phyloP scores from a whole-genome alignment of 2,888 invertebrate species.

The Hydrotaea diabolus region DNA sequence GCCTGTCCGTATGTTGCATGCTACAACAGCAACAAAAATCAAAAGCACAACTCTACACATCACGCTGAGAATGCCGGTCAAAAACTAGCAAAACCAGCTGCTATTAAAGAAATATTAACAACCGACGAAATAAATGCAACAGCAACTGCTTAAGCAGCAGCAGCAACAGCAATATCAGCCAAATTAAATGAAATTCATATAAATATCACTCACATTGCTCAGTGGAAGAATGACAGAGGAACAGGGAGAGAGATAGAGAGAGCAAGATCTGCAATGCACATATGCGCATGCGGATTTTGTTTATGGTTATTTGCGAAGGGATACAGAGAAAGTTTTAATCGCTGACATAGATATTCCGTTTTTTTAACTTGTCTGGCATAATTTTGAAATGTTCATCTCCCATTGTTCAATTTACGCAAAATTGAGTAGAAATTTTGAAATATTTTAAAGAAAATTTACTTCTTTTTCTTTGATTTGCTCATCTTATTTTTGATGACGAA shows the following conservation, averaged over 20 bases:
- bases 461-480: no score
- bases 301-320: not conserved
- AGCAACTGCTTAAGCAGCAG: conserved; percentile 24
- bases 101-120: conserved; percentile 56
- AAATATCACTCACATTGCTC: conserved; percentile 64
- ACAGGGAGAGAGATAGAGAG: conserved; percentile 33
- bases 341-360: no score
- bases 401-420: no score
- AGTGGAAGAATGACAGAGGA: no score
- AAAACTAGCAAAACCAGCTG: conserved; percentile 67
- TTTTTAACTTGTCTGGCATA: no score
- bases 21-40: conserved; percentile 56
- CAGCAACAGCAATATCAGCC: conserved; percentile 53
- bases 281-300: conserved; percentile 9
- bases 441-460: no score
- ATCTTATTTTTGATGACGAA: no score
- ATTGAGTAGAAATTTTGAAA: no score
- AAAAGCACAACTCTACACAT: conserved; percentile 50
- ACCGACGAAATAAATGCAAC: conserved; percentile 37
- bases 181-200: conserved; percentile 67
- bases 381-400: no score
- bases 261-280: not conserved
- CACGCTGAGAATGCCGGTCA: conserved; percentile 65
- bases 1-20: conserved; percentile 42
- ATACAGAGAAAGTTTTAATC: not conserved